Evolutionary conservation across 2,888 invertebrate species (phyloP).

Genomic region (Hedychridium roseum): DNA sequence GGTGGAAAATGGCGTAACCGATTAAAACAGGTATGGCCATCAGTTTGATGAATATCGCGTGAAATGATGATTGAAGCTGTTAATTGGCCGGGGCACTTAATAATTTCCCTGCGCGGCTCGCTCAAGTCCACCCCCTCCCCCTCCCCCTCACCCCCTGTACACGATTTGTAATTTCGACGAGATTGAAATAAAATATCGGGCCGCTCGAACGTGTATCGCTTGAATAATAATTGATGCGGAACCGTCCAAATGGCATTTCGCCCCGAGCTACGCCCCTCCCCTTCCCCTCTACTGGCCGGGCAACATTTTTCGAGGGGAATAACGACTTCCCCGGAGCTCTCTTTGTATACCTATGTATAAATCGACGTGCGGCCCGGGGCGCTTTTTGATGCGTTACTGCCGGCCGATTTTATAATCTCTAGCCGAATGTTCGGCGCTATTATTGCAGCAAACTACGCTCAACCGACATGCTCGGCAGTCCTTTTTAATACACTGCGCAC

Average conservation of each 20-base stretch:
- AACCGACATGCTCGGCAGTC: too few relatives aligned
- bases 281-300: slow-evolving; percentile 2
- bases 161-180: slow-evolving; percentile 6
- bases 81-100: neutral
- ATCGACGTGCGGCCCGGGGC: too few relatives aligned
- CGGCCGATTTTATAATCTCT: too few relatives aligned
- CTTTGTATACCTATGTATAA: slow-evolving; percentile 24
- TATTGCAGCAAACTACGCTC: too few relatives aligned
- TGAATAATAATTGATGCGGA: slow-evolving; percentile 30
- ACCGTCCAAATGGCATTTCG: slow-evolving; percentile 31
- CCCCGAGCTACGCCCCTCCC: slow-evolving; percentile 11
- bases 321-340: slow-evolving; percentile 22
- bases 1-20: too few relatives aligned
- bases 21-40: too few relatives aligned
- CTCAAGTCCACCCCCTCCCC: neutral
- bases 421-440: too few relatives aligned
- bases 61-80: neutral
- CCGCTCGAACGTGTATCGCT: slow-evolving; percentile 19
- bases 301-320: slow-evolving; percentile 6
- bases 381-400: too few relatives aligned
- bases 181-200: slow-evolving; percentile 24
- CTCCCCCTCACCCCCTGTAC: neutral
- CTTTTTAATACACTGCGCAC: too few relatives aligned
- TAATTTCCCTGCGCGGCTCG: slow-evolving; percentile 21
- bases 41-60: slow-evolving; percentile 12